Base-by-base conservation (phyloP, 2,113 vertebrate genomes). In the Phasianus colchicus region DNA sequence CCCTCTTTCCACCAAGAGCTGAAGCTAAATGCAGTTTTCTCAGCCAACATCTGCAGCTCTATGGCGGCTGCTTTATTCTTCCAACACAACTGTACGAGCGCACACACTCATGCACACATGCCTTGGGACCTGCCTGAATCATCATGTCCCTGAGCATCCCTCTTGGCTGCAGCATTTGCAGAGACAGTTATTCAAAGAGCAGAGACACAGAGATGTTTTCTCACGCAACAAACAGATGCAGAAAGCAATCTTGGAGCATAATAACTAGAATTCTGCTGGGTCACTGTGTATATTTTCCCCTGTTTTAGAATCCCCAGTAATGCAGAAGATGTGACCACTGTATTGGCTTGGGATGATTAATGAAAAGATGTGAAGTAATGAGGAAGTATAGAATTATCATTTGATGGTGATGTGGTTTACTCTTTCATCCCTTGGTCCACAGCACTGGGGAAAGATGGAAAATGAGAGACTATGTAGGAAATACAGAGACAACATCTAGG, bases 81-180 rank as follows among this genome's bases (percentile, higher is more conserved):
- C 71, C 22, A 25, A n/a, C 29, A 45, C 83, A 70, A 38, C 74
- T 27, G 10, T 58, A 76, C 6, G 5, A 21, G 40, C 0, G 6
- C 13, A 0, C 21, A 15, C 30, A n/a, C 40, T 83, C 45, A 61
- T 2, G 9, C 38, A 7, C 32, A 48, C 0, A 11, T 1, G 6
- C 71, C 74, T 74, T 76, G 91, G 82, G 95, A 93, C 89, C 82
- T 67, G 55, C 83, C 69, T 92, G 92, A 96, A 47, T 91, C 86
- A 96, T 69, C 30, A 0, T 16, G 66, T 75, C 84, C 86, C 78
- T 73, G 66, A 65, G 66, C 74, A 89, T 43, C 78, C 47, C 69
- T 50, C 45, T 94, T 87, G 89, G 82, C 91, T 82, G 76, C 71
- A 73, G 66, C 64, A 30, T 76, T 61, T 70, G 63, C 32, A 69